Base-by-base conservation (phyloP, 1,140 invertebrate genomes). In the Ceratina japonica region DNA sequence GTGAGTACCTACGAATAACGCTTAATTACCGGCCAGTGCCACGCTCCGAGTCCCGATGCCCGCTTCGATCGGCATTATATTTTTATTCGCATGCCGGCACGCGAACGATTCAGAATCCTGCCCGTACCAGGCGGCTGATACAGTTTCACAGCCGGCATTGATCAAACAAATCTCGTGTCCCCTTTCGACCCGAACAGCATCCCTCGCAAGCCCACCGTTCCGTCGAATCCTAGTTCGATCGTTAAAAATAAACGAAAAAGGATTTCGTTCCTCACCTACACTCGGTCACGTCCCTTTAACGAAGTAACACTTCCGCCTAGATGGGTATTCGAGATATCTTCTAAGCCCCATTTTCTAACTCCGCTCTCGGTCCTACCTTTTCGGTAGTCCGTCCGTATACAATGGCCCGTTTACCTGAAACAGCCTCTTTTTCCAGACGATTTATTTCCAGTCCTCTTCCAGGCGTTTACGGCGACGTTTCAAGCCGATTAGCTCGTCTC, bases 101-200 rank as follows among this genome's bases (percentile, higher is more conserved):
- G 62, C 69, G 58, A 24, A 71, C 16, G 13, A 24, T 2, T 44
- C 22, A 10, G 13, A 4, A n/a, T 56, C n/a, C 75, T 24, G 54
- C 62, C 27, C 51, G 68, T 71, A 51, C 58, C 37, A n/a, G 49
- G 10, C 13, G 24, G 59, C 66, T 37, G 56, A 22, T 44, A 72
- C 49, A 24, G 4, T 22, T 18, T 56, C 27, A 8, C 75, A 73
- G 56, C 70, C 12, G 27, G 1, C 65, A 81, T 84, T 65, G 74
- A 84, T 70, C 79, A 84, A 84, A 85, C 82, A 84, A 44, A 44
- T 44, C 37, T 44, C 37, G 10, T 44, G 5, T 44, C 37, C 37
- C 5, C 37, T 7, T 44, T 44, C 37, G 37, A 44, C 37, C 37
- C 10, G 10, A 44, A 44, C 37, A 44, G 37, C 37, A 44, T 44